phyloP scores from a whole-genome alignment of 2,888 invertebrate genomes.

The Clitarchus hookeri region DNA sequence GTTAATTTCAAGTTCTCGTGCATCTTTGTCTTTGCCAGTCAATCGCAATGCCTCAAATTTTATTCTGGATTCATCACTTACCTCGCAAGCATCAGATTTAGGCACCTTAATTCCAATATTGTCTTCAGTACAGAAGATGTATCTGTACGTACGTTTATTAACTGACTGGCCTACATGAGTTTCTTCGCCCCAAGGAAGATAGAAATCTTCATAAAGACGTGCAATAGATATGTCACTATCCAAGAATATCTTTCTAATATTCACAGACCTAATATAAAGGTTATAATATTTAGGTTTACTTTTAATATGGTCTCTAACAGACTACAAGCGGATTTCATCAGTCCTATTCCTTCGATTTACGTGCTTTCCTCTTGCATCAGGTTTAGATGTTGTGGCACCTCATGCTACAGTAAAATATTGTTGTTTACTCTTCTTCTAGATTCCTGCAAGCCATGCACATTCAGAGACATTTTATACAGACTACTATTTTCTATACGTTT shows the following conservation, averaged over 20 bases:
- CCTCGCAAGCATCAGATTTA: constrained; percentile 2
- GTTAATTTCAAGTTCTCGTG: neutral
- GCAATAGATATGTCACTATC: neutral
- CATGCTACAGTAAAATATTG: neutral
- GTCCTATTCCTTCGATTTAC: neutral
- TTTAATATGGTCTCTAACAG: constrained; percentile 1
- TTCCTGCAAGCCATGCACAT: neutral
- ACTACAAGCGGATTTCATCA: neutral
- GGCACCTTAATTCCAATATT: neutral
- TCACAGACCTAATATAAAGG: neutral
- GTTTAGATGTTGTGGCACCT: neutral
- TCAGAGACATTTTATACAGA: neutral
- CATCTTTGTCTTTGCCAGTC: neutral
- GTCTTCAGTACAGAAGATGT: neutral
- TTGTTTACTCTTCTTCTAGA: neutral
- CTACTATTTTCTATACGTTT: neutral
- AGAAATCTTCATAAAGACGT: no score
- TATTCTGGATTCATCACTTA: neutral
- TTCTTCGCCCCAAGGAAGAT: neutral
- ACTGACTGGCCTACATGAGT: neutral
- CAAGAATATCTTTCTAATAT: neutral
- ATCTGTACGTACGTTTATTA: constrained; percentile 17
- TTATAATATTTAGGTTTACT: neutral
- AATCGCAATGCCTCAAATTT: neutral
- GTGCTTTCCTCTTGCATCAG: neutral